Base-by-base conservation (phyloP, 2,888 invertebrate species). In the Lasioglossum pauxillum region DNA sequence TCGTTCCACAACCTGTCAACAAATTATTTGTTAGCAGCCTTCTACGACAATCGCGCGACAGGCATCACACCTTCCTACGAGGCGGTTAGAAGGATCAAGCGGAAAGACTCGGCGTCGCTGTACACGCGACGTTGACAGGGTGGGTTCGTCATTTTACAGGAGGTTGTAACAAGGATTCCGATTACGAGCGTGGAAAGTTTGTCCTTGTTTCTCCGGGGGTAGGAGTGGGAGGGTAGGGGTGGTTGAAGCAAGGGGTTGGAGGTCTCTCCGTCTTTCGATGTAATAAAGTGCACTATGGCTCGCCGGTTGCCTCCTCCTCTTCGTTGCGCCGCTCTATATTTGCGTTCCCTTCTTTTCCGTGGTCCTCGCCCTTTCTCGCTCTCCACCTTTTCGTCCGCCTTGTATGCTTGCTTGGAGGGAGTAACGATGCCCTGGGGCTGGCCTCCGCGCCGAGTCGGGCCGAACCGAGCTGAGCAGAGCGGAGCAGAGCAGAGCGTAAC, bases 341-440 rank as follows among this genome's bases (percentile, higher is more conserved):
- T 78, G 85, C 80, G 84, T 71, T 84, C 78, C 75, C 80, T 89
- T 89, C 83, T 87, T 89, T 87, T 74, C 82, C 82, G 19, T 79
- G 81, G 81, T 85, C 83, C 91, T 87, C 89, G 88, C 88, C 89
- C 87, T 87, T 86, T 87, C 91, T 88, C 87, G 78, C 88, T 90
- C 89, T 85, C 87, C 86, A 92, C 88, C 92, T 91, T 88, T 92
- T 85, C 84, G 89, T 78, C 78, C 78, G 81, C 75, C 83, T 92
- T 83, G 91, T 90, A 85, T 86, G 86, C 90, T 92, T 90, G 84
- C 80, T 84, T 84, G 93, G 93, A 93, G 93, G 92, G 93, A 93
- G 94, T 95, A 95, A 95, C 95, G 95, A 95, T 94, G 95, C 95
- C 95, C 93, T 71, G 76, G 64, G 92, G 94, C 90, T 72, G 64